These are phyloP conservation scores for Drosophila orena DNA, from an alignment of 1,140 invertebrate species.

Conservation along the genomic window DNA sequence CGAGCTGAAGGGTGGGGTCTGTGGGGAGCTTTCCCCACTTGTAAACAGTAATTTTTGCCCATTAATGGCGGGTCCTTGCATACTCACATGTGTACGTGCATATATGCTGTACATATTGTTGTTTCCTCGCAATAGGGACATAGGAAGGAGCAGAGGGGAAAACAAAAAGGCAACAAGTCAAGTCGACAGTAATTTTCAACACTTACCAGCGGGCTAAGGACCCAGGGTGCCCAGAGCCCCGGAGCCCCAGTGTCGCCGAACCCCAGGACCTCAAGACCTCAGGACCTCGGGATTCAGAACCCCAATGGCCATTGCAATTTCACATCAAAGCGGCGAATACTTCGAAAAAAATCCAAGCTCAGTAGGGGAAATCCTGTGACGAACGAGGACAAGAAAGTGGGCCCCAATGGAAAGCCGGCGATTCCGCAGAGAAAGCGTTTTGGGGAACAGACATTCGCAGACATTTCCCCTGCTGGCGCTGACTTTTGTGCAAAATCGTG, in stretches of 20 bases:
- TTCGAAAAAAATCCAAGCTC: constrained; percentile 39
- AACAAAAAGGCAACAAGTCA: constrained; percentile 82
- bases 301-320: constrained; percentile 54
- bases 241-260: background rate
- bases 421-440: constrained; percentile 48
- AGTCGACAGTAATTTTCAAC: constrained; percentile 83
- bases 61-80: constrained; percentile 66
- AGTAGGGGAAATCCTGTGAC: constrained; percentile 9
- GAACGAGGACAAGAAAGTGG: constrained; percentile 1
- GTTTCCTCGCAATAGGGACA: constrained; percentile 8
- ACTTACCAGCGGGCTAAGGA: constrained; percentile 68
- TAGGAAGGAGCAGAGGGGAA: constrained; percentile 23
- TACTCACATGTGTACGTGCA: constrained; percentile 21
- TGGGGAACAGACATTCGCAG: constrained; percentile 44
- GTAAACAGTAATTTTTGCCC: constrained; percentile 82
- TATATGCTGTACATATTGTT: constrained; percentile 27
- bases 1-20: constrained; percentile 8
- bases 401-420: constrained; percentile 9
- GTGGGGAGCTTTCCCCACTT: constrained; percentile 58
- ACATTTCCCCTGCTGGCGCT: constrained; percentile 37
- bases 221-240: background rate
- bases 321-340: constrained; percentile 49
- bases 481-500: constrained; percentile 74
- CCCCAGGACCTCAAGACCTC: background rate
- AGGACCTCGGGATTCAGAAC: background rate